Percentiles rank a stretch among this genome's conserved stretches.
phyloP scores from a whole-genome alignment of 2,113 vertebrate species.

The Petromus typicus region DNA sequence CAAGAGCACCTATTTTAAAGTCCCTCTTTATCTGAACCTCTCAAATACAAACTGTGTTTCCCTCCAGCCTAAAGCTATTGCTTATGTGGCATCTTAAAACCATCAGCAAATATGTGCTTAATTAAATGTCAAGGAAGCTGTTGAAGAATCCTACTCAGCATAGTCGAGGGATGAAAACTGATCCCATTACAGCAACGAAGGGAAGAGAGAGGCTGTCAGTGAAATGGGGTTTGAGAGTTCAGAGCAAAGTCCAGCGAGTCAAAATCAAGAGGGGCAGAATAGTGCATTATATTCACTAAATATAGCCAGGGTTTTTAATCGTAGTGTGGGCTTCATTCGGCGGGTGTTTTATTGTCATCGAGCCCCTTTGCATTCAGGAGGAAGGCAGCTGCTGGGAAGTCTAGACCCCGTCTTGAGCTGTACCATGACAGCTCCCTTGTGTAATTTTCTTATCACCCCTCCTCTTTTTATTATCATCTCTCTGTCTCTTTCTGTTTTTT shows the following conservation, averaged over 20 bases:
- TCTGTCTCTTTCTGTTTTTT: background rate
- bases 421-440: background rate
- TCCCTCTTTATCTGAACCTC: background rate
- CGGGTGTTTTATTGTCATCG: background rate
- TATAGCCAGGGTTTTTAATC: background rate
- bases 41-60: background rate
- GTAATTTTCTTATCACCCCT: background rate
- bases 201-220: background rate
- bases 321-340: accelerated
- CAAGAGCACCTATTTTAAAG: background rate
- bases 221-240: background rate
- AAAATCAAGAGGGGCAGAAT: background rate
- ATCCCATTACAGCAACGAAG: background rate
- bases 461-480: background rate
- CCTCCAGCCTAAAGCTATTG: background rate
- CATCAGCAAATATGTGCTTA: background rate
- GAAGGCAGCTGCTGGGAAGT: background rate
- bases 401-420: background rate
- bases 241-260: background rate
- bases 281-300: background rate
- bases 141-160: background rate
- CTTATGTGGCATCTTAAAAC: background rate
- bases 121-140: conserved; percentile 26
- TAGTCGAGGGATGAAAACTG: background rate
- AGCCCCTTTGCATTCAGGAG: background rate